Base-by-base conservation (phyloP, 2,888 invertebrate species). In the Malacosoma neustria region DNA sequence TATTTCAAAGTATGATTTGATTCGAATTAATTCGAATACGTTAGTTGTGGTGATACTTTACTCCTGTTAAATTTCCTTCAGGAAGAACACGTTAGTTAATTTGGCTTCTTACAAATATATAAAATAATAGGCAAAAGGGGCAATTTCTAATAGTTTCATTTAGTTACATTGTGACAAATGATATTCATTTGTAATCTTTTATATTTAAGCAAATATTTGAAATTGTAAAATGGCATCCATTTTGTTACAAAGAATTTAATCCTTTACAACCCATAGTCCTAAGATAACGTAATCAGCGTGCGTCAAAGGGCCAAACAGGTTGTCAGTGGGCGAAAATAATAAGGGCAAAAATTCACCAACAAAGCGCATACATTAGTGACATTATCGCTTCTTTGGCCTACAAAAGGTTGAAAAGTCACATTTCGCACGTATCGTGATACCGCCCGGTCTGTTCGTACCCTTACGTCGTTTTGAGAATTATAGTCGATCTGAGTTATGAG, bases 361-460 rank as follows among this genome's bases (percentile, higher is more conserved):
- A 74, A 63, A 63, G 66, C 69, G 73, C 75, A 77, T 79, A 77
- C 72, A 74, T 80, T 72, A 69, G 60, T 56, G 60, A 69, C 70
- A 80, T 82, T 81, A 82, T 81, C 81, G 69, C 58, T 62, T 66
- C 68, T 65, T 55, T 61, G 64, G 62, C 63, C 72, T 65, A 81
- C 82, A 81, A 82, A 82, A 82, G 82, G 81, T 74, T 81, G 80
- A 77, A 80, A 82, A 82, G 82, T 82, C 75, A 72, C 76, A 67
- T 69, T 75, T 72, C 63, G 73, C 80, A 80, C 80, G 80, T 79
- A 77, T 74, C 75, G 65, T 64, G 61, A 72, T 80, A 80, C 80
- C 80, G 71, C 30, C 54, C 53, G 69, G 61, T 60, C 69, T 75
- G 75, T 62, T 60, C 67, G 59, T 70, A 74, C 81, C 81, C 80